Conservation (phyloP, 1,140 invertebrate species). For the Ruditapes philippinarum region DNA sequence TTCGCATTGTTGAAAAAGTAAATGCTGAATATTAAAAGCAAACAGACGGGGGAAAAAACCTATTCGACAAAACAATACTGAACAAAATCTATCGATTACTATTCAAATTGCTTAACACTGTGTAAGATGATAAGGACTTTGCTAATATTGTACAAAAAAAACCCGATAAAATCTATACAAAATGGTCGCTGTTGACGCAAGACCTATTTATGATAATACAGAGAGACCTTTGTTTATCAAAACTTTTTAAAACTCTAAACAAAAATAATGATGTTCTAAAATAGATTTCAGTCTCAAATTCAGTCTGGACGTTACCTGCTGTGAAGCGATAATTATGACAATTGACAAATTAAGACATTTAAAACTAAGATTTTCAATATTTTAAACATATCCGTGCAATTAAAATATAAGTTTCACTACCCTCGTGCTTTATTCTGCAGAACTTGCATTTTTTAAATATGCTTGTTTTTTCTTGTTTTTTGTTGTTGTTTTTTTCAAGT, state of each 20-base stretch:
- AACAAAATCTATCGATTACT: conserved; percentile 18
- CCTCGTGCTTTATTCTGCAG: no score
- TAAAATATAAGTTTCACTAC: no score
- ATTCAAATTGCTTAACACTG: not conserved
- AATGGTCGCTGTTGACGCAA: conserved; percentile 7
- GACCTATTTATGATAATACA: not conserved
- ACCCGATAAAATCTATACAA: conserved; percentile 30
- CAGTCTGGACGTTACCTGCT: not conserved
- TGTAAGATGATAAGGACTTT: conserved; percentile 25
- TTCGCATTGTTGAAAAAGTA: not conserved
- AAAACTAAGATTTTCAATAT: not conserved
- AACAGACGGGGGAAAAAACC: not conserved
- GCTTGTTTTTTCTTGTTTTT: no score
- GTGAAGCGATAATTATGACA: not conserved
- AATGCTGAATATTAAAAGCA: conserved; percentile 9
- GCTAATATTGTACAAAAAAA: conserved; percentile 21
- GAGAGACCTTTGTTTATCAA: conserved; percentile 12
- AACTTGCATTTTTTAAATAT: no score
- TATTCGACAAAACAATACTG: not conserved
- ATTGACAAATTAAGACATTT: conserved; percentile 9
- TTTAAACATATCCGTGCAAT: no score
- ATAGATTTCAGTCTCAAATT: not conserved
- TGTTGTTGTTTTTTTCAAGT: no score
- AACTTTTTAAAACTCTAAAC: not conserved
- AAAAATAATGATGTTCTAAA: not conserved